Percentiles rank a stretch among this genome's conserved stretches.
Evolutionary conservation across 2,888 invertebrate genomes (phyloP).

Genomic region (Perizoma affinitatum): DNA sequence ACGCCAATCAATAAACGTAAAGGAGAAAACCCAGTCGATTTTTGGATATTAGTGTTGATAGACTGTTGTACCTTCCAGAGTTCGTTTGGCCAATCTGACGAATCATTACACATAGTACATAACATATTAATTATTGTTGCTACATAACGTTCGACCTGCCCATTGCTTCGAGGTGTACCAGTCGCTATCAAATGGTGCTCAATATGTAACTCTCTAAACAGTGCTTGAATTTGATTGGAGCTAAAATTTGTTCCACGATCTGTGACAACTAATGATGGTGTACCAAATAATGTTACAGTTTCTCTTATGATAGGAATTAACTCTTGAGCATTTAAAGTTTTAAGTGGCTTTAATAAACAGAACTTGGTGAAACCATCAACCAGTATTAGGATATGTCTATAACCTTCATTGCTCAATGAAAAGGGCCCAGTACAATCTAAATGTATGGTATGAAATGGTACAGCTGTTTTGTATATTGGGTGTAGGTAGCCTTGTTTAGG

Average conservation of each 20-base stretch:
- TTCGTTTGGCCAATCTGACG: conserved; percentile 39
- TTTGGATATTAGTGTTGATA: conserved; percentile 30
- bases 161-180: conserved; percentile 34
- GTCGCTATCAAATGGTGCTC: conserved; percentile 38
- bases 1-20: too few relatives aligned
- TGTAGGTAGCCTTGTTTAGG: conserved; percentile 12
- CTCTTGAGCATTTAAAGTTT: conserved; percentile 37
- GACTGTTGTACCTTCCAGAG: conserved; percentile 40
- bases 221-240: conserved; percentile 10
- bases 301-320: conserved; percentile 35
- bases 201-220: conserved; percentile 30
- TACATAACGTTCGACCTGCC: conserved; percentile 38
- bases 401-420: conserved; percentile 29
- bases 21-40: too few relatives aligned
- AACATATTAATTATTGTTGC: conserved; percentile 35
- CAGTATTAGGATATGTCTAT: conserved; percentile 40
- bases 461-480: conserved; percentile 11
- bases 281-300: conserved; percentile 38
- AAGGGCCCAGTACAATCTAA: conserved; percentile 49
- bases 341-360: conserved; percentile 41
- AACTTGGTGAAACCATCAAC: conserved; percentile 49
- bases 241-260: conserved; percentile 38
- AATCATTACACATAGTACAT: conserved; percentile 14
- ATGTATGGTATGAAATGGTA: conserved; percentile 47
- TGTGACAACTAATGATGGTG: conserved; percentile 30